Conservation (phyloP, 1,140 invertebrate genomes). For the Ooceraea biroi region DNA sequence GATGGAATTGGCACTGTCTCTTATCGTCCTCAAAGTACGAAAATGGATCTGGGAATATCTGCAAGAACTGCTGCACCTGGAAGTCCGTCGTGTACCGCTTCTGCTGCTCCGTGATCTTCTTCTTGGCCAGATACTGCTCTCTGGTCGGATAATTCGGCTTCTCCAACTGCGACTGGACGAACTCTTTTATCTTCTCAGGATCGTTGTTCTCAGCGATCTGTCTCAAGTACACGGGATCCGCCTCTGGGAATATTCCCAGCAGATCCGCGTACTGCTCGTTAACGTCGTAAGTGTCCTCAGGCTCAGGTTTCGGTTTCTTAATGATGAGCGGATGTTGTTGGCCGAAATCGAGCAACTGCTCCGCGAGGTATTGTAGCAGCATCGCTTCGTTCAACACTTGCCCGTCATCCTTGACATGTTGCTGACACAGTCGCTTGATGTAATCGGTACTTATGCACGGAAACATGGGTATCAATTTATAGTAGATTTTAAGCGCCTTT, state of each 20-base stretch:
- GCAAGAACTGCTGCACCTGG: slow-evolving; percentile 86
- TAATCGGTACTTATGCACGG: slow-evolving; percentile 82
- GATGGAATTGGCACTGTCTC: slow-evolving; percentile 75
- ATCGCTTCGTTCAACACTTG: slow-evolving; percentile 2
- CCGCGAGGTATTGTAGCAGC: slow-evolving; percentile 67
- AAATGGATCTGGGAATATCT: slow-evolving; percentile 87
- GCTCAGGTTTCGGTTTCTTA: neutral
- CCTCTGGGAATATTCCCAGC: slow-evolving; percentile 82
- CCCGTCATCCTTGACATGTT: neutral
- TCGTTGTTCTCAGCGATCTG: slow-evolving; percentile 75
- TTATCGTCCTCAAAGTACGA: slow-evolving; percentile 84
- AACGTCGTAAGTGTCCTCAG: slow-evolving; percentile 18
- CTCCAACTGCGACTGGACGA: slow-evolving; percentile 82
- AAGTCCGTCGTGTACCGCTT: slow-evolving; percentile 84
- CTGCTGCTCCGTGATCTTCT: slow-evolving; percentile 79
- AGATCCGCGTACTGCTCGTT: slow-evolving; percentile 82
- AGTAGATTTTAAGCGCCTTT: slow-evolving; percentile 55
- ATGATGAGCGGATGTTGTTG: slow-evolving; percentile 23
- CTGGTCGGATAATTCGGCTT: slow-evolving; percentile 86
- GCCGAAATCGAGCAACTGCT: slow-evolving; percentile 72
- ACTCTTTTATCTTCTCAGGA: slow-evolving; percentile 77
- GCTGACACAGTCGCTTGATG: slow-evolving; percentile 72
- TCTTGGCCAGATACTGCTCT: slow-evolving; percentile 84
- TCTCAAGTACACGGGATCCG: slow-evolving; percentile 87
- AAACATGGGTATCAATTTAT: slow-evolving; percentile 77